Evolutionary conservation across 2,797 vertebrate species (phyloP), one percentile per base, ranked within the genome.

Genomic region (Enteromius afrohamiltoni): DNA sequence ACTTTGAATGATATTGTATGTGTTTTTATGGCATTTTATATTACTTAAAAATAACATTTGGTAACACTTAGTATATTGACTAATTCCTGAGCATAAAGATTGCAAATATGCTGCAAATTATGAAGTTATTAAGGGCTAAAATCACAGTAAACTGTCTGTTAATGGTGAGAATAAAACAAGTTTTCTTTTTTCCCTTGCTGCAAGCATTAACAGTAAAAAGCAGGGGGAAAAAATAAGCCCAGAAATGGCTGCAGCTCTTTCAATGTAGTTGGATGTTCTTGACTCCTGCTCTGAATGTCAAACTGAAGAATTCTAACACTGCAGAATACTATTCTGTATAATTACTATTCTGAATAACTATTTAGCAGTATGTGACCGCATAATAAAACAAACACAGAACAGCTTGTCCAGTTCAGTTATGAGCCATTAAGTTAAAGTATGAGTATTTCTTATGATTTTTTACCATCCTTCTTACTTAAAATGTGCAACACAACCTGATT

Each of bases 391-490:
- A 69, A 58, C 29, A 40, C 17, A 23, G 21, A 69, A 42, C n/a
- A 2, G n/a, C 69, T 42, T 80, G 65, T 58, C 16, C 1, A 13
- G 26, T 45, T 17, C 31, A 55, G 17, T 69, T 42, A 40, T 68
- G 23, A 55, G 65, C 49, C 34, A 55, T 79, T 40, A n/a, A 37
- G 7, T 49, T 37, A 37, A 42, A 37, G n/a, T 80, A 2, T 8
- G 47, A 55, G n/a, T 47, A 37, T 68, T 53, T 79, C 34, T 68
- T 19, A 13, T 14, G 14, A 23, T n/a, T 79, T 79, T 40, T 73
- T 7, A 2, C 40, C 3, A 17, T 82, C 16, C 31, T 60, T 0
- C 40, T 53, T 53, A 53, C 51, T 26, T 79, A 26, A 82, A 65
- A n/a, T 42, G n/a, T 67, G 9, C 34, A 76, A 40, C 11, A 42